A percentile compares a stretch with the other conserved stretches of the same genome.
Evolutionary conservation across 2,888 invertebrate species (phyloP).

Genomic region (Drosophila pseudotakahashii): DNA sequence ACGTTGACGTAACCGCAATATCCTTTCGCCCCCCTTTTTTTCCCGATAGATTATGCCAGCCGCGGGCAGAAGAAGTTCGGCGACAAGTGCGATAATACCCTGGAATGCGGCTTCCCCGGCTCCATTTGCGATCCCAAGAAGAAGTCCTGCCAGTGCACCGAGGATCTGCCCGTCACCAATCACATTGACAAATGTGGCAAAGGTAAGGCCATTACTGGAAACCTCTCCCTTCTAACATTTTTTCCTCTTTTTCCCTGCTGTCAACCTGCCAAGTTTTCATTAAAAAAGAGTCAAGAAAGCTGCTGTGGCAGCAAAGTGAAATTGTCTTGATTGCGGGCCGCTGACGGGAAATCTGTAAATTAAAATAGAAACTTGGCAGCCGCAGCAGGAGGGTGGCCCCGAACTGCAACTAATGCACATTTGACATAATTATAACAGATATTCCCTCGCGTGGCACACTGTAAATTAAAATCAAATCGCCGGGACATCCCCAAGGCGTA

Average conservation of each 20-base stretch:
- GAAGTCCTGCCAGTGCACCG: conserved; percentile 90
- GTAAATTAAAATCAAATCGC: conserved; percentile 64
- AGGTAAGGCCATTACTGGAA: conserved; percentile 85
- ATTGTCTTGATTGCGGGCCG: conserved; percentile 57
- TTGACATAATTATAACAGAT: conserved; percentile 68
- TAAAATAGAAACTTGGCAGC: conserved; percentile 63
- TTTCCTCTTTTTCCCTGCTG: conserved; percentile 28
- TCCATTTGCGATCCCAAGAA: conserved; percentile 89
- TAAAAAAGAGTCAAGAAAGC: conserved; percentile 50
- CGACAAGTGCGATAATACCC: conserved; percentile 89
- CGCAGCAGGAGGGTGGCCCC: not conserved
- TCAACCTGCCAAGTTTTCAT: conserved; percentile 76
- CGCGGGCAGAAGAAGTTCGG: conserved; percentile 89
- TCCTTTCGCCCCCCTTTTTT: not conserved
- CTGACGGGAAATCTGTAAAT: conserved; percentile 53
- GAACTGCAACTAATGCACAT: conserved; percentile 44
- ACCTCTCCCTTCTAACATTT: not conserved
- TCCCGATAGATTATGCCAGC: conserved; percentile 85
- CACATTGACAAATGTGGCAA: conserved; percentile 94
- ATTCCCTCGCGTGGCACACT: conserved; percentile 32
- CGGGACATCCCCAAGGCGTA: conserved; percentile 37
- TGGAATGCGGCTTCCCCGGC: conserved; percentile 91
- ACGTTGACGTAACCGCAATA: conserved; percentile 4
- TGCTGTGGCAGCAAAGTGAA: conserved; percentile 61
- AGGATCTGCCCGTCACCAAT: conserved; percentile 90